A percentile compares a stretch with the other conserved stretches of the same genome.
These are phyloP conservation scores for Myoxocephalus aenaeus DNA, from an alignment of 2,797 vertebrate genomes.

Conservation along the genomic window DNA sequence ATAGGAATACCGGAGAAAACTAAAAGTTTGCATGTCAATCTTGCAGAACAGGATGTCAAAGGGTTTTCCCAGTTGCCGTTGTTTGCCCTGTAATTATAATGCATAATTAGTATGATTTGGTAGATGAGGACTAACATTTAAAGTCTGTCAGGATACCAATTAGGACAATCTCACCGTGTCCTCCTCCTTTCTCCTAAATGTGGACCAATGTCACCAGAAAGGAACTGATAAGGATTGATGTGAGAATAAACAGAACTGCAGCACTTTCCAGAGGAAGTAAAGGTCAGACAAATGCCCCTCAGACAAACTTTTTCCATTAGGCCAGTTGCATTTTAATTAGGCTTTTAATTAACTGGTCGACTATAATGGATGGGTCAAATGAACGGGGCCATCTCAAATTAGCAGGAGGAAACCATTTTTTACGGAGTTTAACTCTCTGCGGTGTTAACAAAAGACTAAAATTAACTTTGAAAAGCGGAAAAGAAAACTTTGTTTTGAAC, in stretches of 20 bases:
- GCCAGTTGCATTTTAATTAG: slow-evolving; percentile 58
- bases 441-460: not conserved
- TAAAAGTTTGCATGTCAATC: not conserved
- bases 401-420: slow-evolving; percentile 17
- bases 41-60: slow-evolving; percentile 9
- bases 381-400: slow-evolving; percentile 40
- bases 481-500: not conserved
- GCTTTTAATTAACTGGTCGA: slow-evolving; percentile 68
- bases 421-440: slow-evolving; percentile 26
- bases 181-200: not conserved
- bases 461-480: slow-evolving; percentile 24
- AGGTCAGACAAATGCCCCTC: slow-evolving; percentile 47
- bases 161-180: not conserved
- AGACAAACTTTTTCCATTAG: slow-evolving; percentile 53
- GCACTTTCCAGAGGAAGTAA: slow-evolving; percentile 10
- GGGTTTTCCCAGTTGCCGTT: not conserved
- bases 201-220: slow-evolving; percentile 6
- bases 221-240: slow-evolving; percentile 32
- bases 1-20: not conserved
- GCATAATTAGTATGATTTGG: slow-evolving; percentile 7
- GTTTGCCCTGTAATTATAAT: slow-evolving; percentile 7
- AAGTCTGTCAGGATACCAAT: not conserved
- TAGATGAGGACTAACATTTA: slow-evolving; percentile 17
- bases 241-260: slow-evolving; percentile 24
- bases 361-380: slow-evolving; percentile 44